Base-by-base conservation (phyloP, 2,113 vertebrate species). In the Nestor notabilis region DNA sequence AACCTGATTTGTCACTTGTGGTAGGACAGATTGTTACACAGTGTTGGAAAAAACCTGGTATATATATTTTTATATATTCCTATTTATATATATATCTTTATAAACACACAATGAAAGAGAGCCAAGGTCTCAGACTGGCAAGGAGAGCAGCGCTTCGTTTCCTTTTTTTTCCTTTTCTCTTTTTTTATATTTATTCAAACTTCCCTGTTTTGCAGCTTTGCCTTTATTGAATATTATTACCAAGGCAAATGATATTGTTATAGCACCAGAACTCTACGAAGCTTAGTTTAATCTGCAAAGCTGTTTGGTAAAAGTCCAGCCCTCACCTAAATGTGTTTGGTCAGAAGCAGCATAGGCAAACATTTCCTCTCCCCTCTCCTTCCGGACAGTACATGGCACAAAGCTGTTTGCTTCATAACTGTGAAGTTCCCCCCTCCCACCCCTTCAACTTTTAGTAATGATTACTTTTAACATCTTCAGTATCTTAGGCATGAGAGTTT, bases 401-500 rank as follows among this genome's bases (percentile, higher is more conserved):
- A 96, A 89, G 96, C 91, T 93, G 76, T 92, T 96, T 58, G 93
- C 93, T 98, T 97, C 93, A 93, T 92, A 97, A 95, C 86, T 97
- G 94, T 90, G 63, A 94, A 91, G 53, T 55, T 95, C 74, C 49
- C 53, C 60, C 74, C 18, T 53, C 84, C 33, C 0, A 11, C 46
- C 71, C 78, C 84, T 83, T 70, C 6, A 7, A 66, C 25, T 81
- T 78, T 27, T 37, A 84, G 53, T 77, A 78, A 82, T 3, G 61
- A 79, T 70, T 39, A 82, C 64, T 96, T 87, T 90, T 75, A 96
- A 96, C 68, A 89, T 95, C 95, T 97, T 98, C 98, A 97, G 97
- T 92, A 97, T 98, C 97, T 98, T 97, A 97, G 95, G 97, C 95
- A 91, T 93, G 97, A 98, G 97, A 98, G 97, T 97, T 98, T 90